Conservation (phyloP, 2,113 vertebrate genomes). For the Tyrannus savana region DNA sequence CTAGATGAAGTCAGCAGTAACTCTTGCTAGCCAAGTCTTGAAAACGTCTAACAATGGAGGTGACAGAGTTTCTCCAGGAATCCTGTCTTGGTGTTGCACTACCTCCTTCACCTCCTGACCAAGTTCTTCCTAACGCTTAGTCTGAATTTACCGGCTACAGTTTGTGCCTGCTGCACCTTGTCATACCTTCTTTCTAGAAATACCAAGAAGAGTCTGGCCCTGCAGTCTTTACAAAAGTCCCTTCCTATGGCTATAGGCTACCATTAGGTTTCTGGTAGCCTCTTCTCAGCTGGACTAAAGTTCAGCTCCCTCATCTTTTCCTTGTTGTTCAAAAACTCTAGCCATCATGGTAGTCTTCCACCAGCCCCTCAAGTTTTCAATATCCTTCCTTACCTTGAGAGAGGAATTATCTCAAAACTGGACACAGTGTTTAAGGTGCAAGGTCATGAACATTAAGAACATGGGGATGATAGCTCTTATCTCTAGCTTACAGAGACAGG, state of each 20-base stretch:
- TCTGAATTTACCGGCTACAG: background rate
- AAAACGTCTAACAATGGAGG: background rate
- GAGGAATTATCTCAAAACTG: background rate
- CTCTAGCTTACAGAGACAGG: background rate
- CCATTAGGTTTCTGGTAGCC: background rate
- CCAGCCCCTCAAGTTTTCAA: background rate
- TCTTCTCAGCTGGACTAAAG: background rate
- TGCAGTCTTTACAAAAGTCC: background rate
- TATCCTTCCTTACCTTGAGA: background rate
- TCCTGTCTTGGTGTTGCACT: background rate
- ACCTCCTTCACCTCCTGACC: rapidly evolving
- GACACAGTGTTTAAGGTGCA: background rate
- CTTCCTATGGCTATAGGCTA: background rate
- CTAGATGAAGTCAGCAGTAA: background rate
- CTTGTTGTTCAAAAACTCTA: background rate
- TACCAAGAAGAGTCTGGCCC: background rate
- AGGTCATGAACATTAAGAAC: background rate
- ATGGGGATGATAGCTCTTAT: background rate
- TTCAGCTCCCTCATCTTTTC: background rate
- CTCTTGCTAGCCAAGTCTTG: background rate
- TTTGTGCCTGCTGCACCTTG: background rate
- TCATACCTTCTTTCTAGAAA: background rate
- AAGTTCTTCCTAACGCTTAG: background rate
- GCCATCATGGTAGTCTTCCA: background rate
- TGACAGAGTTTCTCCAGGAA: background rate